Evolutionary conservation across 2,113 vertebrate species (phyloP), one percentile per base, ranked within the genome.

Genomic region (Ceyx melanurus): DNA sequence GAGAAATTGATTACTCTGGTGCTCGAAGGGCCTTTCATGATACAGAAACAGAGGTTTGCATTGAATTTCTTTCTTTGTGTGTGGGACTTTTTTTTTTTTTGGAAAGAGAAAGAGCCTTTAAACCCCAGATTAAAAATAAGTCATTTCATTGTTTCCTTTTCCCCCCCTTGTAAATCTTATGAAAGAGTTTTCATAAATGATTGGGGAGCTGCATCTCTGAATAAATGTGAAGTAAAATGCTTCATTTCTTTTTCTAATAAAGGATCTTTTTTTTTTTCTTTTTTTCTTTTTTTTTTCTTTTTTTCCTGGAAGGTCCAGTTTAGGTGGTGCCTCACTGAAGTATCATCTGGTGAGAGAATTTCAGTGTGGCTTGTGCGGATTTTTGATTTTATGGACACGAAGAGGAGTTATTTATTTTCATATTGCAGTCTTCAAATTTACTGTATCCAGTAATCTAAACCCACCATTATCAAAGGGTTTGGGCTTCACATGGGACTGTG

Each of bases 71-170:
- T 90, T 86, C 70, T 95, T 92, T 94, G 84, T 92, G 54, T 90
- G 94, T 58, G 89, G 85, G 82, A 77, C 78, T n/a, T n/a, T n/a
- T n/a, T n/a, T 65, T 48, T 54, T 78, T 78, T 80, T 61, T 71
- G 5, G 13, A 62, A 85, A 86, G 45, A 15, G 75, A 93, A 82
- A 91, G 95, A 77, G 58, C 66, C 84, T 96, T 97, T 88, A 95
- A 95, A 95, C 78, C 48, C 43, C 58, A 66, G 81, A 91, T 91
- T 95, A 96, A 95, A 97, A 96, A 92, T 93, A 95, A 97, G 87
- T 95, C 26, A 88, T 92, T 93, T 97, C 88, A 94, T 96, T 95
- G 75, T 95, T 95, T 93, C 83, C 74, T 13, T 90, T 35, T 8
- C 0, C 61, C 48, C 8, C 12, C 14, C 23, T 94, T 95, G 95